Conservation (phyloP, 2,888 invertebrate genomes). For the Nephrotoma appendiculata region DNA sequence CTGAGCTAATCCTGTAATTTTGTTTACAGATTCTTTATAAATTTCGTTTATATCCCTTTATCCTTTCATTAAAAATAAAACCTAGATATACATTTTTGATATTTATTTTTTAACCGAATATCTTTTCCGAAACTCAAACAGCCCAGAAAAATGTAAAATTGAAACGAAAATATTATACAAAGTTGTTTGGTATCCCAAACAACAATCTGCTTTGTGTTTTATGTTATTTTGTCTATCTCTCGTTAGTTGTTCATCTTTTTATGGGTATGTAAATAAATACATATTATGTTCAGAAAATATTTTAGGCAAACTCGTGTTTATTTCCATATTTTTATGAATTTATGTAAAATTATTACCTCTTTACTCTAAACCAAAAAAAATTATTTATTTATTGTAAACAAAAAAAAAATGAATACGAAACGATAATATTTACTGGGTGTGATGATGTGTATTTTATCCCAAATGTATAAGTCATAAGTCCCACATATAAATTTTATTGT, state of each 20-base stretch:
- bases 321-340: background rate
- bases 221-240: background rate
- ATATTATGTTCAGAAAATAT: background rate
- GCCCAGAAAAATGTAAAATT: background rate
- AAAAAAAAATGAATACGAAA: background rate
- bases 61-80: background rate
- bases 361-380: background rate
- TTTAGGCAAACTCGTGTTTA: background rate
- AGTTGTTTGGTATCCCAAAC: background rate
- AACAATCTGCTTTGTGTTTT: background rate
- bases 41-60: background rate
- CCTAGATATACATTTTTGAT: background rate
- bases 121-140: background rate
- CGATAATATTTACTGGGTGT: background rate
- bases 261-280: background rate
- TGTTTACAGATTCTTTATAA: background rate
- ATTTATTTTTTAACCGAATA: background rate
- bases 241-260: background rate
- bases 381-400: background rate
- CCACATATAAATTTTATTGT: background rate
- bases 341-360: background rate
- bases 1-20: background rate
- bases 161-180: background rate
- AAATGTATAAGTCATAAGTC: background rate
- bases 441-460: background rate